Evolutionary conservation across 92 coral and sea anemone genomes (phyloP).

Genomic region (Palythoa caribaeorum): DNA sequence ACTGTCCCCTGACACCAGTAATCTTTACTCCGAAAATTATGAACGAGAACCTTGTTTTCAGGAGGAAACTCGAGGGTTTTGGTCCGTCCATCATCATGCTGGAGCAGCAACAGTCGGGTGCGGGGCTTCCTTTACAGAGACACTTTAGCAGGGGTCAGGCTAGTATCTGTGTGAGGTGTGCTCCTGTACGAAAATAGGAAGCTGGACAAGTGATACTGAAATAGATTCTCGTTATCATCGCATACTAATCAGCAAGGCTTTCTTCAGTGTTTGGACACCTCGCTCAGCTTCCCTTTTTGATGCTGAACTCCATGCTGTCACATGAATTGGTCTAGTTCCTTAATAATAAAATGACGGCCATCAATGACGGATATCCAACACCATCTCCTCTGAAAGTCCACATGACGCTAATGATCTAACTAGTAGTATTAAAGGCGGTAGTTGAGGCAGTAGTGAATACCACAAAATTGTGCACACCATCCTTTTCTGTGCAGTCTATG

Average conservation of each 20-base stretch:
- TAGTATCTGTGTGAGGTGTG: constrained; percentile 36
- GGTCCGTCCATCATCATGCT: too few species aligned
- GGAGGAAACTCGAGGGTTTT: too few species aligned
- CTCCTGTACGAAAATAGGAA: constrained; percentile 66
- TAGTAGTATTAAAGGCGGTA: background rate
- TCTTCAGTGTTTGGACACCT: background rate
- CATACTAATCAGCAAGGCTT: background rate
- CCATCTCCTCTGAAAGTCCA: background rate
- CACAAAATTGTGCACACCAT: background rate
- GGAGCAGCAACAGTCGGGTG: too few species aligned
- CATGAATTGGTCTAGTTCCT: background rate
- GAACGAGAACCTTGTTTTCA: too few species aligned
- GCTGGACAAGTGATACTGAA: constrained; percentile 65
- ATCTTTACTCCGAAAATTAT: too few species aligned
- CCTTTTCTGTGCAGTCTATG: background rate
- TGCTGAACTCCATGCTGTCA: constrained; percentile 2
- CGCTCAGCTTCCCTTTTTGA: background rate
- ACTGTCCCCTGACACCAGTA: too few species aligned
- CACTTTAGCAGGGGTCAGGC: too few species aligned
- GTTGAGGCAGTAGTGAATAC: constrained; percentile 4
- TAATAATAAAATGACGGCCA: background rate
- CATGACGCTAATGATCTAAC: background rate
- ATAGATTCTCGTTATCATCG: background rate
- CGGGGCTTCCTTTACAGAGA: too few species aligned
- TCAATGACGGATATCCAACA: background rate